A percentile compares a stretch with the other conserved stretches of the same genome.
Conservation (phyloP, 1,140 invertebrate genomes). For the honey bee (Apis mellifera) region DNA sequence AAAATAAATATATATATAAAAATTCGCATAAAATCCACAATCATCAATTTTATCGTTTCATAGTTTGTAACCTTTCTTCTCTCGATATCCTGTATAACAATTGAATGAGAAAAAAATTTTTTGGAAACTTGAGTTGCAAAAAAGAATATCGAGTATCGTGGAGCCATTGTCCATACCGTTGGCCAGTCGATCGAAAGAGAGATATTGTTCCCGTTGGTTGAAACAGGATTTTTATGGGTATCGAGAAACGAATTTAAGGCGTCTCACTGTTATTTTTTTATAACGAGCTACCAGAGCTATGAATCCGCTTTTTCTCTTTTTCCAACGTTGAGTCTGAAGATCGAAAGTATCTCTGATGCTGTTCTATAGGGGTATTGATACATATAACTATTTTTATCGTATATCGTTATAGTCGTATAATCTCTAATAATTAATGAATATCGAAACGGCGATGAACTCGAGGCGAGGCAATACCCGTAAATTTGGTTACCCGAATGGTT, state of each 20-base stretch:
- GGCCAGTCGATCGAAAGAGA: not conserved
- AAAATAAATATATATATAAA: too few relatives aligned
- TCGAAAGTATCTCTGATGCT: not conserved
- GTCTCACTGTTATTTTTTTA: not conserved
- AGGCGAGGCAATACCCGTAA: not conserved
- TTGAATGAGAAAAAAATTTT: not conserved
- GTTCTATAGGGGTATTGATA: not conserved
- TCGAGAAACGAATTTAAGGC: constrained; percentile 11
- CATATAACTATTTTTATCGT: not conserved
- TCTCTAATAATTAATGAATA: not conserved
- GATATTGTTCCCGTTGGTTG: not conserved
- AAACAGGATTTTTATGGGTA: constrained; percentile 7
- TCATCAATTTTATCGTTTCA: too few relatives aligned
- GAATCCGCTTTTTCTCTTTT: not conserved
- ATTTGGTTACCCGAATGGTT: not conserved
- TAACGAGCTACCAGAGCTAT: not conserved
- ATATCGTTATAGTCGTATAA: not conserved
- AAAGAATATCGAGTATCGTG: not conserved
- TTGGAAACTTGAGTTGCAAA: not conserved
- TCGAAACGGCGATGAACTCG: not conserved
- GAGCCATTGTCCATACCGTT: not conserved
- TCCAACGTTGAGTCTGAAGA: not conserved
- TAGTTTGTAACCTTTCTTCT: not conserved
- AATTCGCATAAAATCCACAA: too few relatives aligned
- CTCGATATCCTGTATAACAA: not conserved